Evolutionary conservation across 2,113 vertebrate genomes (phyloP).

Genomic region (Nycticryphes semicollaris): DNA sequence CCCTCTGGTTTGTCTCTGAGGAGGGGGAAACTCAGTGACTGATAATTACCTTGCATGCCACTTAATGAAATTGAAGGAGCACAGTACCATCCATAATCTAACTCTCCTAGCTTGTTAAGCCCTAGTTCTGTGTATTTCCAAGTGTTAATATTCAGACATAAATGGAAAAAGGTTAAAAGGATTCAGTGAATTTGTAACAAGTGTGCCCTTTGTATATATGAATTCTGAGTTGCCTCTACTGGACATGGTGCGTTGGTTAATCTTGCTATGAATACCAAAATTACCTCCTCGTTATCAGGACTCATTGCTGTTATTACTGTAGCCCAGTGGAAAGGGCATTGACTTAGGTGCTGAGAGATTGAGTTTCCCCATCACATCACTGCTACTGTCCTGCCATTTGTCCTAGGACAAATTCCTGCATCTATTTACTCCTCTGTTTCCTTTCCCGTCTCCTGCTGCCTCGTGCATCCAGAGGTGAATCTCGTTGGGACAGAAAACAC

Average conservation of each 20-base stretch:
- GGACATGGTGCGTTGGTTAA: conserved; percentile 20
- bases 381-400: background rate
- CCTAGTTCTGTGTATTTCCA: background rate
- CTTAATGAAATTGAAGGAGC: conserved; percentile 36
- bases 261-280: conserved; percentile 60
- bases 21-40: background rate
- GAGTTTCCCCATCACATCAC: background rate
- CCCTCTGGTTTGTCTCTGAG: conserved; percentile 2
- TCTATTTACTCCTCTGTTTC: background rate
- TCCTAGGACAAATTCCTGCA: background rate
- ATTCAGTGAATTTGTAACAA: conserved; percentile 49
- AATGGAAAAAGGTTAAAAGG: conserved; percentile 67
- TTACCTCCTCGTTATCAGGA: conserved; percentile 24
- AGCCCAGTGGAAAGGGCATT: conserved; percentile 16
- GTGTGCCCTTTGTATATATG: conserved; percentile 46
- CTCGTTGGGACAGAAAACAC: background rate
- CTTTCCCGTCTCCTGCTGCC: background rate
- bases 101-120: conserved; percentile 34
- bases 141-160: conserved; percentile 46
- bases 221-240: conserved; percentile 15
- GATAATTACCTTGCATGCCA: conserved; percentile 16
- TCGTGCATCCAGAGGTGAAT: background rate
- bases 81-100: conserved; percentile 21
- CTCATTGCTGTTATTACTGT: conserved; percentile 4
- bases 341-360: background rate